Percentiles rank a stretch among this genome's conserved stretches.
Conservation (phyloP, 1,140 invertebrate species). For the Theocolax elegans region DNA sequence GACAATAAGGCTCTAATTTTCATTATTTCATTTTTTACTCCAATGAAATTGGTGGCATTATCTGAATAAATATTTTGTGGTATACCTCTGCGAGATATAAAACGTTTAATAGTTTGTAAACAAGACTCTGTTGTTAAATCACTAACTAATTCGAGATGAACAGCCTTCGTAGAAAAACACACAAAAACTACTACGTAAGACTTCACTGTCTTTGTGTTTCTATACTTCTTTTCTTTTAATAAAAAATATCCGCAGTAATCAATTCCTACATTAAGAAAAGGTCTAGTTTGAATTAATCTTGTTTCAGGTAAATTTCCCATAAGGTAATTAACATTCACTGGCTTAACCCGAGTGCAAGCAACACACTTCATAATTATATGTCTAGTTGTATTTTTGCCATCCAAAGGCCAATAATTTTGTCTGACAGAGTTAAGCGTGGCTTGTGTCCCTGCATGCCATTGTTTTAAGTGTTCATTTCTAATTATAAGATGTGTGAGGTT, state of each 20-base stretch:
- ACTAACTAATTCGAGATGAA: too few relatives aligned
- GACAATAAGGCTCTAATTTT: background rate
- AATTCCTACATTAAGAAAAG: too few relatives aligned
- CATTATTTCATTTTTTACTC: background rate
- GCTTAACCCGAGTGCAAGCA: background rate
- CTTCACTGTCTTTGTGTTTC: too few relatives aligned
- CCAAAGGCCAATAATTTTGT: constrained; percentile 16
- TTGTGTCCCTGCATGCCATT: constrained; percentile 2
- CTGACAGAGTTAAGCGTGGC: background rate
- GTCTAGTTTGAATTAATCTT: background rate
- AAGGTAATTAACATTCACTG: background rate
- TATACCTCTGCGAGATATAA: background rate
- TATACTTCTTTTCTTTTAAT: too few relatives aligned
- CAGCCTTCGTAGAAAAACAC: too few relatives aligned
- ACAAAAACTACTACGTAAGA: too few relatives aligned
- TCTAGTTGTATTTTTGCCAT: too few relatives aligned
- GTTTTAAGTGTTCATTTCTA: background rate
- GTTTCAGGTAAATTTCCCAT: constrained; percentile 20
- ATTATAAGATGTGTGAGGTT: background rate
- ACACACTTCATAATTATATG: background rate
- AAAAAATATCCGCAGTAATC: too few relatives aligned
- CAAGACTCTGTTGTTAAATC: background rate
- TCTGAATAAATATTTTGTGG: background rate
- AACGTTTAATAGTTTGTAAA: background rate
- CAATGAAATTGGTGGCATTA: constrained; percentile 11